These are phyloP conservation scores for Pedicia rivosa DNA, from an alignment of 2,888 invertebrate genomes.

Conservation along the genomic window DNA sequence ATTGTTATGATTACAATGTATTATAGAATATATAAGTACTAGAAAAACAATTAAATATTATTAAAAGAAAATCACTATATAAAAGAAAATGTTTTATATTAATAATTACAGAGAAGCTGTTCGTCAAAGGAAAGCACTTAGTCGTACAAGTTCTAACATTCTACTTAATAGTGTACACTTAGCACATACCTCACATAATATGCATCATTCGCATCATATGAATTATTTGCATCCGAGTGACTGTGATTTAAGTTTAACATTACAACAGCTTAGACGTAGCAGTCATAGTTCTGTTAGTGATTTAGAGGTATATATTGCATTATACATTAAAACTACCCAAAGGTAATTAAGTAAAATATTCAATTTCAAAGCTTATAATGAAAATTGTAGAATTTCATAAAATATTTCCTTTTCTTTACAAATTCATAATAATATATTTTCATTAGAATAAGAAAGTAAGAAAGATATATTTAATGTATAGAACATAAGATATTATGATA, in stretches of 20 bases:
- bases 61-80: too few species aligned
- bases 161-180: constrained; percentile 71
- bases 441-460: too few species aligned
- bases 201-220: constrained; percentile 40
- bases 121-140: constrained; percentile 64
- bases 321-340: too few species aligned
- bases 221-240: constrained; percentile 44
- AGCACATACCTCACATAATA: constrained; percentile 57
- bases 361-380: too few species aligned
- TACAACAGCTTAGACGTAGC: constrained; percentile 24
- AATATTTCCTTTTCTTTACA: too few species aligned
- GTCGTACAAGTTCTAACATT: constrained; percentile 74
- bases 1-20: constrained; percentile 88
- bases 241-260: constrained; percentile 32
- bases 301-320: constrained; percentile 30
- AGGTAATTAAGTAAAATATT: too few species aligned
- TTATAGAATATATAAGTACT: constrained; percentile 52
- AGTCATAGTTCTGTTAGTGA: constrained; percentile 31
- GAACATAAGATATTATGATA: too few species aligned
- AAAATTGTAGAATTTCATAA: too few species aligned
- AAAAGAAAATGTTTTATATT: too few species aligned
- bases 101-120: constrained; percentile 49
- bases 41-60: background rate
- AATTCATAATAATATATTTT: too few species aligned
- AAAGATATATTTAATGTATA: too few species aligned